Conservation (phyloP, 2,888 invertebrate genomes). For the Syrista parreyssii region DNA sequence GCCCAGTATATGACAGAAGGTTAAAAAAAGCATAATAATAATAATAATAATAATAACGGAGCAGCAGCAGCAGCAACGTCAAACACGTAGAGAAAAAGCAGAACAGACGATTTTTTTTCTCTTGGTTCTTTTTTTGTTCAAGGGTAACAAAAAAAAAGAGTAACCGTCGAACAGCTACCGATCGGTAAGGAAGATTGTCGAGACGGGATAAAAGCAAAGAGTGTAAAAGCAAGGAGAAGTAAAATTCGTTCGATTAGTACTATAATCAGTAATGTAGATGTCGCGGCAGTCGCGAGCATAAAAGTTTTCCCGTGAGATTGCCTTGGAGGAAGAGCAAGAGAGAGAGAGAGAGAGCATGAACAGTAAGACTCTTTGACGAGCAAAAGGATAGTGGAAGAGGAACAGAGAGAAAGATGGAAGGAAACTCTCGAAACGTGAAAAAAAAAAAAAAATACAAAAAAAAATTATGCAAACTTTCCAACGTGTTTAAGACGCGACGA, state of each 20-base stretch:
- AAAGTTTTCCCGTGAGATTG: background rate
- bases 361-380: background rate
- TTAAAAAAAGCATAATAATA: constrained; percentile 15
- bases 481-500: background rate
- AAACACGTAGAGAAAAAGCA: constrained; percentile 7
- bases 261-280: background rate
- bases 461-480: background rate
- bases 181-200: constrained; percentile 7
- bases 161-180: background rate
- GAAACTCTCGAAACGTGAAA: background rate
- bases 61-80: background rate
- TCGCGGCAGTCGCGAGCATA: background rate
- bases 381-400: background rate
- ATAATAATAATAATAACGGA: constrained; percentile 8
- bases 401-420: background rate
- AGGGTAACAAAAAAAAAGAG: constrained; percentile 19
- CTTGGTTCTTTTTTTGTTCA: background rate
- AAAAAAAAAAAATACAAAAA: background rate
- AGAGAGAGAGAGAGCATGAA: constrained; percentile 1
- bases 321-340: constrained; percentile 5
- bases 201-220: constrained; percentile 18
- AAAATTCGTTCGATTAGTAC: constrained; percentile 3
- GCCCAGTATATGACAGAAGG: constrained; percentile 42
- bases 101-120: constrained; percentile 8
- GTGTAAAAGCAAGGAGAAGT: constrained; percentile 19